Evolutionary conservation across 1,140 invertebrate species (phyloP).

Genomic region (Drusus annulatus): DNA sequence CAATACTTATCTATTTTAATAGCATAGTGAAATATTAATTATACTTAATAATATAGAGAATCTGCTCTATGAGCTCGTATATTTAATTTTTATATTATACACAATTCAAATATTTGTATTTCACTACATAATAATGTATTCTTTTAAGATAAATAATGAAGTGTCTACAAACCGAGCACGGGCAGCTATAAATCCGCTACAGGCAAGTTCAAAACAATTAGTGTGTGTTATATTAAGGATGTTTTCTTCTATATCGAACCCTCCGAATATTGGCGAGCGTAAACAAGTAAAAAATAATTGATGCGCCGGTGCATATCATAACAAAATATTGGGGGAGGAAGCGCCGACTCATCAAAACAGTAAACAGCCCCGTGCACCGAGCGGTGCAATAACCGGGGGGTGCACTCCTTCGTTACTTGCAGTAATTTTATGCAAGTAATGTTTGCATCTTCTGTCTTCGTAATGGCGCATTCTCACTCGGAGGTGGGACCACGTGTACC

Average conservation of each 20-base stretch:
- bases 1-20: too few relatives aligned
- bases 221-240: constrained; percentile 7
- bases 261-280: constrained; percentile 22
- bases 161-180: too few relatives aligned
- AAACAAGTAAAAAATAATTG: constrained; percentile 56
- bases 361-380: constrained; percentile 66
- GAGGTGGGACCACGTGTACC: background rate
- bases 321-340: constrained; percentile 62
- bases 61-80: too few relatives aligned
- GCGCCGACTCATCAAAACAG: constrained; percentile 72
- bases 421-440: constrained; percentile 55
- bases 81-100: too few relatives aligned
- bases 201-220: constrained; percentile 22
- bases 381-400: background rate
- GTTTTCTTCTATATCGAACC: constrained; percentile 29
- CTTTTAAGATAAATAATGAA: too few relatives aligned
- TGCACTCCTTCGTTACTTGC: constrained; percentile 52
- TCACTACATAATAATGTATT: too few relatives aligned
- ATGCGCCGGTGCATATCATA: constrained; percentile 51
- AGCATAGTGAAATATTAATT: too few relatives aligned
- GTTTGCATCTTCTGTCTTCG: constrained; percentile 54
- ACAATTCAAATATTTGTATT: too few relatives aligned
- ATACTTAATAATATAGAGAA: too few relatives aligned
- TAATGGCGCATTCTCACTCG: constrained; percentile 48
- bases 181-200: background rate